Evolutionary conservation across 1,140 invertebrate species (phyloP).

Genomic region (Macrobrachium rosenbergii): DNA sequence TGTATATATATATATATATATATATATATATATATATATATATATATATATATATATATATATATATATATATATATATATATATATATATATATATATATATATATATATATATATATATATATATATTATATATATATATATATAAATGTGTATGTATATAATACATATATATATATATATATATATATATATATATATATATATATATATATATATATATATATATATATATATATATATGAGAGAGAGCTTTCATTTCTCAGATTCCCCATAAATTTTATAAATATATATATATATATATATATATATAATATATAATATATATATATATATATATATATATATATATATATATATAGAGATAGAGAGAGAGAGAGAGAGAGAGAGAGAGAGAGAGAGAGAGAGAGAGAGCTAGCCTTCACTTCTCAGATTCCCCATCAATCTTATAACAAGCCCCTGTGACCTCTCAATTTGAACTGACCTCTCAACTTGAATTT

Average conservation of each 20-base stretch:
- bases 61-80: slow-evolving; percentile 41
- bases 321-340: too few species aligned
- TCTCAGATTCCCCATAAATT: neutral
- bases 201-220: neutral
- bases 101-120: slow-evolving; percentile 19
- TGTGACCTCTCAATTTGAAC: too few species aligned
- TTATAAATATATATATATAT: neutral
- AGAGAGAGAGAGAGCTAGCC: too few species aligned
- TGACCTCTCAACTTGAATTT: too few species aligned
- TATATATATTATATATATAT: neutral
- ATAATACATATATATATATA: too few species aligned
- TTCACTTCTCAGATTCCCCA: too few species aligned
- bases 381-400: too few species aligned
- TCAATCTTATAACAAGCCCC: too few species aligned
- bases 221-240: neutral
- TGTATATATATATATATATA: neutral
- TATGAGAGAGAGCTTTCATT: neutral
- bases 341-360: too few species aligned
- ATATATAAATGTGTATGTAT: too few species aligned
- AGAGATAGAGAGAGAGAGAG: too few species aligned
- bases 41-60: slow-evolving; percentile 41
- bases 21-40: slow-evolving; percentile 11
- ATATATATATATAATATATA: too few species aligned
- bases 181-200: neutral
- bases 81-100: slow-evolving; percentile 27